phyloP scores from a whole-genome alignment of 1,140 invertebrate species.

The Drosophila mauritiana region DNA sequence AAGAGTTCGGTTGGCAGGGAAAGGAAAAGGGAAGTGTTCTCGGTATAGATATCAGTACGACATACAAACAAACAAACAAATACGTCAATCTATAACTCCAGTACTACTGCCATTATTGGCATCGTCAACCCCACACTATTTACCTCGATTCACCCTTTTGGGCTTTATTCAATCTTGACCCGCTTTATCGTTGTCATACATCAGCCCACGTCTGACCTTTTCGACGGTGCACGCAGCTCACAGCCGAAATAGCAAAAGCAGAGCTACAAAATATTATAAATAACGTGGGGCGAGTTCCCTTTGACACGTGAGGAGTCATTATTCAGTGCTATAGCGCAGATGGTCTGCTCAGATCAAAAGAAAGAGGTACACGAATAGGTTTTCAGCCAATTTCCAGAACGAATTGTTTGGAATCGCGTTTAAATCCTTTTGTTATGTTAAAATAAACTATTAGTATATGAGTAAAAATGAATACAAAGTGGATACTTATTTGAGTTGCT shows the following conservation, averaged over 20 bases:
- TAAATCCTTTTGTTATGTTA: no score
- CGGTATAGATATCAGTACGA: conserved; percentile 7
- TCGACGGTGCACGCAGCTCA: conserved; percentile 21
- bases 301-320: conserved; percentile 18
- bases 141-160: conserved; percentile 5
- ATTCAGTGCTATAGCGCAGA: conserved; percentile 19
- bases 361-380: not conserved
- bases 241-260: conserved; percentile 22
- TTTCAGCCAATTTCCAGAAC: not conserved
- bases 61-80: no score
- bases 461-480: not conserved
- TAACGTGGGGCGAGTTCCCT: conserved; percentile 15
- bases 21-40: not conserved
- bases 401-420: no score
- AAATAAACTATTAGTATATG: not conserved
- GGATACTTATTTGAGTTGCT: no score
- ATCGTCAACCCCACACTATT: not conserved
- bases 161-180: conserved; percentile 18
- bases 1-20: not conserved
- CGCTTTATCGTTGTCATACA: conserved; percentile 12
- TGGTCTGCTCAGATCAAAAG: not conserved
- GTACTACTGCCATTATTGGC: not conserved
- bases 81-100: no score
- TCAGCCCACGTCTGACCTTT: conserved; percentile 43
- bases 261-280: not conserved